Evolutionary conservation across 2,113 vertebrate genomes (phyloP).

Genomic region (Ageneiosus marmoratus): DNA sequence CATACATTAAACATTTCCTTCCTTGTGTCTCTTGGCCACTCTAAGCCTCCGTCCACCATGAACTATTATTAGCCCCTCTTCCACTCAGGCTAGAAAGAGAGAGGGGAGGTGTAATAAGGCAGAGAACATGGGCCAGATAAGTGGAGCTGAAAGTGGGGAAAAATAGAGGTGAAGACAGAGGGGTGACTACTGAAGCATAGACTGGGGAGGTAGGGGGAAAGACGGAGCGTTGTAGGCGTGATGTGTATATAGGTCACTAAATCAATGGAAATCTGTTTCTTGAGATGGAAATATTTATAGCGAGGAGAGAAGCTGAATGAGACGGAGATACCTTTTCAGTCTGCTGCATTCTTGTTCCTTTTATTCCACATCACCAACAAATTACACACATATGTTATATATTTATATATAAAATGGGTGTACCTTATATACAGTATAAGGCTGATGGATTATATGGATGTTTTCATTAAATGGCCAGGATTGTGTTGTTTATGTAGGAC

Average conservation of each 20-base stretch:
- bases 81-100: constrained; percentile 57
- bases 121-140: constrained; percentile 45
- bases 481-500: not conserved
- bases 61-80: constrained; percentile 69
- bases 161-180: constrained; percentile 44
- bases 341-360: not conserved
- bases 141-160: constrained; percentile 39
- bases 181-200: constrained; percentile 55
- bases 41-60: constrained; percentile 53
- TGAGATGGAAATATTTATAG: constrained; percentile 69
- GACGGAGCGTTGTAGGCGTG: constrained; percentile 53
- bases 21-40: constrained; percentile 49
- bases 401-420: not conserved
- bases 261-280: constrained; percentile 79
- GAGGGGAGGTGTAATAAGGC: not conserved
- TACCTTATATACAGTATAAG: not conserved
- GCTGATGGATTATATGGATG: not conserved
- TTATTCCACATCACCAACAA: constrained; percentile 19
- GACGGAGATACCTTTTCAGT: constrained; percentile 53
- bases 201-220: constrained; percentile 51
- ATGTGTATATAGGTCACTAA: constrained; percentile 78
- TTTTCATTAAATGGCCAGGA: not conserved
- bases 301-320: constrained; percentile 38
- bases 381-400: not conserved
- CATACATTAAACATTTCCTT: constrained; percentile 30